Percentiles rank a stretch among this genome's conserved stretches.
Conservation (phyloP, 2,888 invertebrate species). For the Zelleria hepariella region DNA sequence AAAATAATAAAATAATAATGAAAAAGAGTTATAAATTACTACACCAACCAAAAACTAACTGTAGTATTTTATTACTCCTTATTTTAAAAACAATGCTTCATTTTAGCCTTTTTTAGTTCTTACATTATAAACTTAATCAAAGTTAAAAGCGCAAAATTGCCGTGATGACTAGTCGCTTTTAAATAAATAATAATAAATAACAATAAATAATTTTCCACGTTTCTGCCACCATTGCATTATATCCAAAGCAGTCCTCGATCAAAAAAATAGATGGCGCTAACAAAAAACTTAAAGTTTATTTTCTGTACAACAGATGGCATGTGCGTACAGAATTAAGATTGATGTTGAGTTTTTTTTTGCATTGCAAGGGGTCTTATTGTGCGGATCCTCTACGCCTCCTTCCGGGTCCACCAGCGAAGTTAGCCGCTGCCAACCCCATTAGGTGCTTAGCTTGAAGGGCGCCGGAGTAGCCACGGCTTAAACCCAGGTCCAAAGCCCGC, state of each 20-base stretch:
- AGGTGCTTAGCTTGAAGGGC: conserved; percentile 92
- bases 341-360: background rate
- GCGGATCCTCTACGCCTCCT: conserved; percentile 80
- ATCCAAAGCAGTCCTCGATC: background rate
- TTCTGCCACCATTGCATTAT: background rate
- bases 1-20: background rate
- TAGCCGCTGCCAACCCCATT: conserved; percentile 91
- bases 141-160: background rate
- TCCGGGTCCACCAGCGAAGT: conserved; percentile 90
- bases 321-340: background rate
- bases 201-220: too few relatives aligned
- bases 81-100: background rate
- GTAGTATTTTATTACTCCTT: background rate
- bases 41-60: background rate
- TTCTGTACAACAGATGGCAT: too few relatives aligned
- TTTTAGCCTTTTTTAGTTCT: too few relatives aligned
- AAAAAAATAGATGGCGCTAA: background rate
- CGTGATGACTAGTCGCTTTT: background rate
- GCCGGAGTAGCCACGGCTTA: conserved; percentile 90
- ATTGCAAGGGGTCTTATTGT: background rate
- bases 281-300: too few relatives aligned
- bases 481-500: conserved; percentile 87
- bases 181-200: too few relatives aligned
- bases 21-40: background rate
- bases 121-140: background rate